Base-by-base conservation (phyloP, 1,140 invertebrate species). In the Anastrepha ludens region DNA sequence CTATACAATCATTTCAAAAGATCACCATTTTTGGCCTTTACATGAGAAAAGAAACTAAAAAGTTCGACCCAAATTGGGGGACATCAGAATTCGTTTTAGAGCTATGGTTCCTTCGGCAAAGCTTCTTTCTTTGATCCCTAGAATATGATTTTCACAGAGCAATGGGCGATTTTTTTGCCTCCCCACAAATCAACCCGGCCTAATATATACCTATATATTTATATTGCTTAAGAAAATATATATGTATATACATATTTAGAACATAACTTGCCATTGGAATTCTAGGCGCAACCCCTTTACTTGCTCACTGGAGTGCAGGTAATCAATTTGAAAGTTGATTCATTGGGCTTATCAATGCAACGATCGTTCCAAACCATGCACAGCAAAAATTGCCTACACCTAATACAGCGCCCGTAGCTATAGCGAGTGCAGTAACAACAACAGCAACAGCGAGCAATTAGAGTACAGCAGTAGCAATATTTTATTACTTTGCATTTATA, bases 251-350 rank as follows among this genome's bases (percentile, higher is more conserved):
- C 29, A 29, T 29, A 29, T 29, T 29, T 29, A 6, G 9, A 67
- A 20, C 64, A 67, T n/a, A 39, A 39, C 41, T 74, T 47, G 67
- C 39, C 41, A 44, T 74, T 74, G 67, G 44, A 74, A 13, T 74
- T 47, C 41, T 74, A 44, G 67, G 67, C 7, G 41, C 67, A 17
- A 4, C 39, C 67, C 67, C 29, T 65, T 7, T 74, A 41, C 39
- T 47, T 74, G 67, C 39, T 74, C 67, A 74, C 67, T 74, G 39
- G 67, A 74, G 67, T 39, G 41, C n/a, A 74, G 3, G 67, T 44
- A 74, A 74, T 81, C 74, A 81, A 81, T 81, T 81, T 81, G 20
- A 81, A 81, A 81, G 74, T 81, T 81, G 74, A 81, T 81, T 81
- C 47, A 81, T 81, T 81, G 20, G 74, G 15, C 20, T 81, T 81